phyloP scores from a whole-genome alignment of 2,888 invertebrate species.

The Callyntrura sp. region DNA sequence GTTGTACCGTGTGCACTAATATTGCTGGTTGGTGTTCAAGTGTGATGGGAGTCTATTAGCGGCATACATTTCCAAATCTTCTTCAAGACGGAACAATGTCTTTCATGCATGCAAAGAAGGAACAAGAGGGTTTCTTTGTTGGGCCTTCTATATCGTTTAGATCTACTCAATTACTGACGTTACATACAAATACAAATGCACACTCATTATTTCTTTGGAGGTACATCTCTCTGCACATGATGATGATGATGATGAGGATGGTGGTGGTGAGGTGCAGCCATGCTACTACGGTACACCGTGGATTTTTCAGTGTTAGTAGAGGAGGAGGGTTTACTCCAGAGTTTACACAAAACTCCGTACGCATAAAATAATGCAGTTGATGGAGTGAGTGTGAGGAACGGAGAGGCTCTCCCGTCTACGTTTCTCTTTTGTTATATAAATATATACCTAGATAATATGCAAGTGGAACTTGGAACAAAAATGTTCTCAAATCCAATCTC shows the following conservation, averaged over 20 bases:
- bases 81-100: not conserved
- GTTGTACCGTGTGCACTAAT: not conserved
- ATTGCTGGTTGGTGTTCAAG: not conserved
- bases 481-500: slow-evolving; percentile 83
- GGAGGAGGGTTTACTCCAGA: slow-evolving; percentile 24
- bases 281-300: not conserved
- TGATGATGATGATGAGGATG: not conserved
- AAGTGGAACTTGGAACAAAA: slow-evolving; percentile 69
- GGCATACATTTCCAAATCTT: slow-evolving; percentile 6
- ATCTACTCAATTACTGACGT: slow-evolving; percentile 70
- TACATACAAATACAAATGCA: slow-evolving; percentile 70
- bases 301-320: slow-evolving; percentile 55
- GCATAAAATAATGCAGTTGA: slow-evolving; percentile 53
- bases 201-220: slow-evolving; percentile 62
- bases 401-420: not conserved
- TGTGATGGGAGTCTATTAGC: slow-evolving; percentile 7
- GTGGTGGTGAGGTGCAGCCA: not conserved
- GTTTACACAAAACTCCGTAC: slow-evolving; percentile 3
- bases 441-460: not conserved
- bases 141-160: not conserved
- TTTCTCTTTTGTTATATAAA: not conserved
- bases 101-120: slow-evolving; percentile 10
- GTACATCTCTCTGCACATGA: not conserved
- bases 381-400: slow-evolving; percentile 34
- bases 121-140: slow-evolving; percentile 15